Conservation (phyloP, 2,113 vertebrate genomes). For the Brachypodius melanocephalos region DNA sequence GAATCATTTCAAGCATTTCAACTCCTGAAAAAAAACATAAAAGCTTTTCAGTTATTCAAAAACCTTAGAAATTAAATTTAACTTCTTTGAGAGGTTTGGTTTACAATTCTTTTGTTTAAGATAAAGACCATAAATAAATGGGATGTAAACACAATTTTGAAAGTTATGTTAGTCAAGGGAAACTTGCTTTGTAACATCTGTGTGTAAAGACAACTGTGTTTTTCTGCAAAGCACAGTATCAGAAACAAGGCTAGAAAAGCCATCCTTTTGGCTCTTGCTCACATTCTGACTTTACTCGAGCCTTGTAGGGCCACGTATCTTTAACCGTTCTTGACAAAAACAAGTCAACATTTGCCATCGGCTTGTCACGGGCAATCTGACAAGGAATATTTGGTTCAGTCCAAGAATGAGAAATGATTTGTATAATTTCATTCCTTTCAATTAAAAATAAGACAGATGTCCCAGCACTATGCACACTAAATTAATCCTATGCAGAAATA, state of each 20-base stretch:
- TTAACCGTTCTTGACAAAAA: not conserved
- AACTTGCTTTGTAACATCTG: not conserved
- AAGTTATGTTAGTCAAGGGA: not conserved
- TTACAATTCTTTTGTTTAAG: not conserved
- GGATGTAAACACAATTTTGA: not conserved
- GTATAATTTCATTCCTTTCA: not conserved
- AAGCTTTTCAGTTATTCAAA: not conserved
- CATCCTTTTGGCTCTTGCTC: not conserved
- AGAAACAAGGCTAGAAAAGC: not conserved
- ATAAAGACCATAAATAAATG: not conserved
- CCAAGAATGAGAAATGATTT: not conserved
- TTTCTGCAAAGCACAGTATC: not conserved
- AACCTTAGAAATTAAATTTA: not conserved
- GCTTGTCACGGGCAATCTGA: not conserved
- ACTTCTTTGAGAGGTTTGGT: not conserved
- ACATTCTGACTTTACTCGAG: not conserved
- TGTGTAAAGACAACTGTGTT: not conserved
- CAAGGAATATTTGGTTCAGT: not conserved
- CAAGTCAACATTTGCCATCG: not conserved
- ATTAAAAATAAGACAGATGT: not conserved
- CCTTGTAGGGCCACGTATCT: not conserved
- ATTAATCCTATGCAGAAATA: not conserved
- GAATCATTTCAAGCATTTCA: not conserved
- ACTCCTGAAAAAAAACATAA: not conserved
- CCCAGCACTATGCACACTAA: not conserved